These are phyloP conservation scores for Coccyzus lansbergi DNA, from an alignment of 2,797 vertebrate genomes.

Conservation along the genomic window DNA sequence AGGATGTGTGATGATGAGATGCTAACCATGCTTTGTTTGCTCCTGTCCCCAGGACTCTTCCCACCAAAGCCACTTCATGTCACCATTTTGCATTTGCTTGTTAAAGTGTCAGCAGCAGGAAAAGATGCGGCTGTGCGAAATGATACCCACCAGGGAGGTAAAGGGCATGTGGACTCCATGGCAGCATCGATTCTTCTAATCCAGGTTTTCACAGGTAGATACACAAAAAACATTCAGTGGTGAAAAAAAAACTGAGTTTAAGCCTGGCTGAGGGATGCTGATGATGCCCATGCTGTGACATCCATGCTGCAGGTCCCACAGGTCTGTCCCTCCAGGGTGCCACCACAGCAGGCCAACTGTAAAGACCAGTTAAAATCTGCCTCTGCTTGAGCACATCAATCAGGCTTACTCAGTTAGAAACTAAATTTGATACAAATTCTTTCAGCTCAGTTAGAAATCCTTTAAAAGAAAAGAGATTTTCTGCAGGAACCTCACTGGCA, in stretches of 20 bases:
- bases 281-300: not conserved
- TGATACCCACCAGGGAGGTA: too few species aligned
- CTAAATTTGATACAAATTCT: not conserved
- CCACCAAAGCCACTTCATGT: not conserved
- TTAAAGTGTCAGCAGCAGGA: not conserved
- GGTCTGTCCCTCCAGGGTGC: not conserved
- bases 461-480: not conserved
- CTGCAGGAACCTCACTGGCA: not conserved
- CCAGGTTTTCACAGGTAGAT: too few species aligned
- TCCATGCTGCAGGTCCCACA: fast-evolving
- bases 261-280: not conserved
- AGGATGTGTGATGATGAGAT: not conserved
- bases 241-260: not conserved
- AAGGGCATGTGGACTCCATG: too few species aligned
- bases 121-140: not conserved
- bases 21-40: fast-evolving
- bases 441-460: not conserved
- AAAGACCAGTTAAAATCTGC: not conserved
- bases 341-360: not conserved
- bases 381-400: not conserved
- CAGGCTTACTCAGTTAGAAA: not conserved
- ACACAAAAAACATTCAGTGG: too few species aligned
- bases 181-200: too few species aligned
- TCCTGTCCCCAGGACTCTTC: not conserved
- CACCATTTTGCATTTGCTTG: not conserved